Evolutionary conservation across 2,797 vertebrate species (phyloP), one percentile per base, ranked within the genome.

Genomic region (Liasis olivaceus): DNA sequence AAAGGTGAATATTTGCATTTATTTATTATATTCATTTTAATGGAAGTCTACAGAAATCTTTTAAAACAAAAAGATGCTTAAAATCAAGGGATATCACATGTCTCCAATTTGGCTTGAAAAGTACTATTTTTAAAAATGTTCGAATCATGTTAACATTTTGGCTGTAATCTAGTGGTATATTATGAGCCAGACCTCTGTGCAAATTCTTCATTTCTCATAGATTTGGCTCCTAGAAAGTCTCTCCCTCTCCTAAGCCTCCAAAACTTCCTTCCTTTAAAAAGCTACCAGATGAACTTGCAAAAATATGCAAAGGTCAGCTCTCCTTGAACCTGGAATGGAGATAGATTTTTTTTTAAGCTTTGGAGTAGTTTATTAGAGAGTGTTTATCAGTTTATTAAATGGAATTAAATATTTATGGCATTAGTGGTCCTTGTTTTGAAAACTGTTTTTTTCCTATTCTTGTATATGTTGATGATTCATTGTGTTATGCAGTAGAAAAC

Each of bases 1-100:
- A 95, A 96, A 95, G 88, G 81, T 95, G 96, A 96, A 91, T 89
- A 94, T 96, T 97, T 97, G 89, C 91, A 24, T 90, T 95, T 97
- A 93, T 89, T 95, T 54, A 84, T 88, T 69, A 63, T 12, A 11
- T 95, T 88, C 63, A 20, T 42, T 17, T 93, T 95, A 93, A 85
- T 89, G n/a, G 81, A 58, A 69, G 91, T 89, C n/a, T 91, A 86
- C 92, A 89, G 56, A 94, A 91, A 60, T 84, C 8, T 62, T 81
- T 86, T 59, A 47, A 51, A 91, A 91, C 89, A 58, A 8, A 91
- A 72, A 1, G 51, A 13, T 31, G 28, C 69, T 63, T 3, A 64
- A 90, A 92, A 91, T 92, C 85, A 95, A 90, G 72, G 69, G 7
- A 28, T 72, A 47, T 92, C 85, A 47, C 0, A 0, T 93, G 93